Conservation (phyloP, 2,797 vertebrate genomes). For the Phoeniculus purpureus region DNA sequence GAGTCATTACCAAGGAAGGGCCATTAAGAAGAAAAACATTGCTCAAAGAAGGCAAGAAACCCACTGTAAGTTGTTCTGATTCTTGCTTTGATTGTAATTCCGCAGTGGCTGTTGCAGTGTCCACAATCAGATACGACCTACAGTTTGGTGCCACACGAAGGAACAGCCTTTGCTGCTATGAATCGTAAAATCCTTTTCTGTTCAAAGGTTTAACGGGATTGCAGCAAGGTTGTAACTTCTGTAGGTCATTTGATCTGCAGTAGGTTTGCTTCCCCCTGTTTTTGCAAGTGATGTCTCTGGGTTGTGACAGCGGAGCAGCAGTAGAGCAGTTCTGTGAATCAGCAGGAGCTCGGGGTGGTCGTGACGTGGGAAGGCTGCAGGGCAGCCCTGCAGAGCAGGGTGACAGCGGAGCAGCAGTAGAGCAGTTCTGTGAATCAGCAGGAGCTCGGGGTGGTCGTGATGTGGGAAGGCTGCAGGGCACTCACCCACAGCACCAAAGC, state of each 20-base stretch:
- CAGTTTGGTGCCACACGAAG: background rate
- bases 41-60: conserved; percentile 93
- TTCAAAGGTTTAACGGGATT: background rate
- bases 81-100: background rate
- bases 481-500: background rate
- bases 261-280: background rate
- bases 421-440: background rate
- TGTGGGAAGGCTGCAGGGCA: background rate
- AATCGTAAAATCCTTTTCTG: background rate
- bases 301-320: background rate
- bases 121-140: background rate
- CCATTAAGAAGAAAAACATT: conserved; percentile 91
- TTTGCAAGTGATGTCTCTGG: background rate
- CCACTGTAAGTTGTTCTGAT: conserved; percentile 81
- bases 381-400: no score
- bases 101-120: background rate
- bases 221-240: background rate
- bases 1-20: conserved; percentile 89
- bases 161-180: background rate
- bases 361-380: background rate
- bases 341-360: background rate
- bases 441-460: background rate
- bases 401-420: background rate
- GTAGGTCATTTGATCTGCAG: background rate
- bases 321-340: background rate